A percentile compares a stretch with the other conserved stretches of the same genome.
Evolutionary conservation across 2,797 vertebrate species (phyloP).

Genomic region (Distichodus sexfasciatus): DNA sequence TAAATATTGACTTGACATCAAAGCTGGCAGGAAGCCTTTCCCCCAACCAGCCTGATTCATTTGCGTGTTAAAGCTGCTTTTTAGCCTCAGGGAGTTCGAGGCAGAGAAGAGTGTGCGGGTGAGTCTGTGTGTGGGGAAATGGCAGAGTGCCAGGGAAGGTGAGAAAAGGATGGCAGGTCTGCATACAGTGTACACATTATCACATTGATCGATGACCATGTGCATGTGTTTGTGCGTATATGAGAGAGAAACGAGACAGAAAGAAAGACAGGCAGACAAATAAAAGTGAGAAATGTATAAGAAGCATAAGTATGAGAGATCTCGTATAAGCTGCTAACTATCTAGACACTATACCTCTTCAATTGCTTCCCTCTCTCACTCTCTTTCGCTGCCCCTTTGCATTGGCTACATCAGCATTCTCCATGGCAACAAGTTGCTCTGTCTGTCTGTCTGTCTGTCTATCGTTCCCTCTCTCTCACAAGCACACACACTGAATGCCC

Average conservation of each 20-base stretch:
- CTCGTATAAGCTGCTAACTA: background rate
- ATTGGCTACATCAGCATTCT: conserved; percentile 9
- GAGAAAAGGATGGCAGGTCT: conserved; percentile 27
- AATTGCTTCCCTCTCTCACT: background rate
- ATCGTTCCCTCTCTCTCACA: background rate
- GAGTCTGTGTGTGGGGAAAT: conserved; percentile 16
- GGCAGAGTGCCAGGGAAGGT: conserved; percentile 50
- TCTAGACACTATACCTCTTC: background rate
- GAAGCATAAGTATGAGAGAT: no score
- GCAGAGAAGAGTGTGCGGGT: conserved; percentile 40
- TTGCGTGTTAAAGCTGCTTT: conserved; percentile 60
- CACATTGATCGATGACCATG: background rate
- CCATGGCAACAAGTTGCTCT: conserved; percentile 27
- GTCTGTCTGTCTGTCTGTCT: background rate
- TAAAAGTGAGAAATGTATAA: no score
- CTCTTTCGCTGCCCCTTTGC: background rate
- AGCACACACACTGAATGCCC: conserved; percentile 14
- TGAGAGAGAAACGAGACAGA: background rate
- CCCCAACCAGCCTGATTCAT: conserved; percentile 58
- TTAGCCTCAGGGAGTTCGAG: conserved; percentile 53
- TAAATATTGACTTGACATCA: conserved; percentile 72
- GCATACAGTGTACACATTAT: conserved; percentile 33
- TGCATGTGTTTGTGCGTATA: background rate
- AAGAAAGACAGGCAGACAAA: no score
- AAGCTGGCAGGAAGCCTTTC: conserved; percentile 62